Conservation (phyloP, 2,113 vertebrate genomes). For the Pelecanus crispus region DNA sequence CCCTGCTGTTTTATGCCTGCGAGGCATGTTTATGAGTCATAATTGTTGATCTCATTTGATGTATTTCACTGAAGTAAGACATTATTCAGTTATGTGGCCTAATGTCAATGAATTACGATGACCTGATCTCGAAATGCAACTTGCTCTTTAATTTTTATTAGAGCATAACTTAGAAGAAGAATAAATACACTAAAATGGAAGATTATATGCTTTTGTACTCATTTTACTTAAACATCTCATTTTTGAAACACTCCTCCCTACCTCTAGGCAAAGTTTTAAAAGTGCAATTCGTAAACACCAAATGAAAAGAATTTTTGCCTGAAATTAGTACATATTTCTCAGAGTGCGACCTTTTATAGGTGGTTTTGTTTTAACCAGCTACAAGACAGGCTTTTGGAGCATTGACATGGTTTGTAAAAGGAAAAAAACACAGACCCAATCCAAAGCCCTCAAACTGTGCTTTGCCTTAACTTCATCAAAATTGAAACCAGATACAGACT, state of each 20-base stretch:
- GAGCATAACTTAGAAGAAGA: conserved; percentile 67
- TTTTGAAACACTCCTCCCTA: conserved; percentile 30
- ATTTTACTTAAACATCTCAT: conserved; percentile 57
- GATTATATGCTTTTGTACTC: conserved; percentile 28
- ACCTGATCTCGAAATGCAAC: conserved; percentile 88
- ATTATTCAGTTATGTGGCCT: conserved; percentile 98
- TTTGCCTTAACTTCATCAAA: background rate
- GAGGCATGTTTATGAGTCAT: conserved; percentile 99
- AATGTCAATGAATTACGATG: conserved; percentile 96
- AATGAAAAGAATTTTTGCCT: background rate
- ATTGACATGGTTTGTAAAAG: background rate
- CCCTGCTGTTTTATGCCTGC: conserved; percentile 97
- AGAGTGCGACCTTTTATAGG: background rate
- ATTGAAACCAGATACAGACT: background rate
- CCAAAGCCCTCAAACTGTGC: background rate
- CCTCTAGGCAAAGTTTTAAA: conserved; percentile 41
- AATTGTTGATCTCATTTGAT: conserved; percentile 99
- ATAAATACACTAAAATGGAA: conserved; percentile 55
- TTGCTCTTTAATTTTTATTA: conserved; percentile 88
- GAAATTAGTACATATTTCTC: background rate
- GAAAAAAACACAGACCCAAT: background rate
- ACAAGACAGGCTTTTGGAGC: background rate
- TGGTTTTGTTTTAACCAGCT: background rate
- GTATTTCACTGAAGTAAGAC: conserved; percentile 98
- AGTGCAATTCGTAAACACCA: background rate